Evolutionary conservation across 2,888 invertebrate genomes (phyloP).

Genomic region (Bibio marci): DNA sequence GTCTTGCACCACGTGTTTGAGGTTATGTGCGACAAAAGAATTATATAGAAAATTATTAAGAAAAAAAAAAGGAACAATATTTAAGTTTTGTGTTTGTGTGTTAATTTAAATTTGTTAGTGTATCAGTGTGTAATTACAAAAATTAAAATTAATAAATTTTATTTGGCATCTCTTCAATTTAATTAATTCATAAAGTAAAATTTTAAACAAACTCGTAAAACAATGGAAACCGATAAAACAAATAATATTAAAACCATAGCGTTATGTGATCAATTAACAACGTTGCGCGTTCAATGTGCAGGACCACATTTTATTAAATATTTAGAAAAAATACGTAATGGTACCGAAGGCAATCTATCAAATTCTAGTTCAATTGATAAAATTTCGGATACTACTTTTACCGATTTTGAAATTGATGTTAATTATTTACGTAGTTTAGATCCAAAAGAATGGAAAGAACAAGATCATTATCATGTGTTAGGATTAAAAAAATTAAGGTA

Average conservation of each 20-base stretch:
- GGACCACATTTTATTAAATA: constrained; percentile 9
- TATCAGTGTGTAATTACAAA: no score
- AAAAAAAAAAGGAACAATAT: no score
- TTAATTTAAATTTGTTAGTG: no score
- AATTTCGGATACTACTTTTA: constrained; percentile 15
- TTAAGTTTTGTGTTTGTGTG: no score
- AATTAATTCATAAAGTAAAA: no score
- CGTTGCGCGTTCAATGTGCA: constrained; percentile 8
- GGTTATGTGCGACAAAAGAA: constrained; percentile 3
- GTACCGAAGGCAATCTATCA: constrained; percentile 6
- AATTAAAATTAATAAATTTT: no score
- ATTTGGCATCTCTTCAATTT: no score
- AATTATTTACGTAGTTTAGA: constrained; percentile 73
- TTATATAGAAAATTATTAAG: neutral
- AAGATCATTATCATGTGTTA: constrained; percentile 93
- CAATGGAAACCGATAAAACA: no score
- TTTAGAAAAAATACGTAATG: constrained; percentile 6
- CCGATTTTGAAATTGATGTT: constrained; percentile 52
- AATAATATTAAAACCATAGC: constrained; percentile 2
- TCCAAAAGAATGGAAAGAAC: constrained; percentile 94
- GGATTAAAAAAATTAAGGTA: constrained; percentile 54
- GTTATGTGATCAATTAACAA: constrained; percentile 4
- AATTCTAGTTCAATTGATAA: constrained; percentile 10
- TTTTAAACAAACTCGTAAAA: no score
- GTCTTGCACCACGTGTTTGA: constrained; percentile 8